phyloP scores from a whole-genome alignment of 2,888 invertebrate genomes.

The Cheilosia scutellata region DNA sequence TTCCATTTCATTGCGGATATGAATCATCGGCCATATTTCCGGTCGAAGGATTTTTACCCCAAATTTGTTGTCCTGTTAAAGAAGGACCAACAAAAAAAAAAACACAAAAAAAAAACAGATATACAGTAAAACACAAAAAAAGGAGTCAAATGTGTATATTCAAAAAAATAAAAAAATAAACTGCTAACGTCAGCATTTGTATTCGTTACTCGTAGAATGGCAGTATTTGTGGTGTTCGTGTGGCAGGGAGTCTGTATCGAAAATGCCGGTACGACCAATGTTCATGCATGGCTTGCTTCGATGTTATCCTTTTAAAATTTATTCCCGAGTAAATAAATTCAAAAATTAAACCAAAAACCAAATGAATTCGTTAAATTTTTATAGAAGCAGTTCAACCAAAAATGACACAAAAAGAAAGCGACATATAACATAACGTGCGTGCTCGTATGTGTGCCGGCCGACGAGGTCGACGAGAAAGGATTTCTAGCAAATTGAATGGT shows the following conservation, averaged over 20 bases:
- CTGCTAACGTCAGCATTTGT: conserved; percentile 71
- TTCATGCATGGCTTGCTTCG: conserved; percentile 72
- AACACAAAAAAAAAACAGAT: conserved; percentile 15
- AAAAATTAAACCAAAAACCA: conserved; percentile 73
- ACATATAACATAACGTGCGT: conserved; percentile 18
- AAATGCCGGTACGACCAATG: conserved; percentile 50
- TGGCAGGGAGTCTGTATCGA: conserved; percentile 37
- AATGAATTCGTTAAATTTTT: conserved; percentile 72
- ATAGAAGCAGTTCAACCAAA: conserved; percentile 50
- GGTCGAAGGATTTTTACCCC: conserved; percentile 75
- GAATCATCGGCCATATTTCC: conserved; percentile 76
- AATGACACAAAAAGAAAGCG: conserved; percentile 12
- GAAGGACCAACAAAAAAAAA: conserved; percentile 36
- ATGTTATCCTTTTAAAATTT: conserved; percentile 74
- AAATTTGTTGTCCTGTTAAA: conserved; percentile 72
- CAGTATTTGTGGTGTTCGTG: conserved; percentile 53
- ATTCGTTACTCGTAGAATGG: conserved; percentile 63
- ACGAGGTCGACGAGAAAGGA: conserved; percentile 18
- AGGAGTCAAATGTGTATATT: conserved; percentile 59
- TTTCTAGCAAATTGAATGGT: conserved; percentile 55
- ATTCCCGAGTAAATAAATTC: conserved; percentile 74
- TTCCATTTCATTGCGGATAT: conserved; percentile 76
- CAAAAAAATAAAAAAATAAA: conserved; percentile 48
- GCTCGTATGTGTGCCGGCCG: background rate
- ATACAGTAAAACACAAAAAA: conserved; percentile 23